These are phyloP conservation scores for Drosophila subpulchrella DNA, from an alignment of 1,140 invertebrate genomes.

Conservation along the genomic window DNA sequence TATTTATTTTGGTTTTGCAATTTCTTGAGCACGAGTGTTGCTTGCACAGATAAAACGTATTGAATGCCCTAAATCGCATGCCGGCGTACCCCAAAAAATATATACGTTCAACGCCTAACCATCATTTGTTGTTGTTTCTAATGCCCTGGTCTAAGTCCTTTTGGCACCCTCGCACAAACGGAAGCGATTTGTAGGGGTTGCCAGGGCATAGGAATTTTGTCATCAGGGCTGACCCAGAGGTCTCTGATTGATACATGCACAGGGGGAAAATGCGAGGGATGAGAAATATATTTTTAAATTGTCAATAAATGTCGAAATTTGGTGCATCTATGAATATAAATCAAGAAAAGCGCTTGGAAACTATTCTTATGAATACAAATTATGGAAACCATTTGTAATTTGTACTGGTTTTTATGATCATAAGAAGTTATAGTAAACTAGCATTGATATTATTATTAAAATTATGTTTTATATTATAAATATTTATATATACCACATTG, in stretches of 20 bases:
- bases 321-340: slow-evolving; percentile 1
- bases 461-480: too few relatives aligned
- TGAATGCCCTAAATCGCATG: slow-evolving; percentile 67
- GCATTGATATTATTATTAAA: too few relatives aligned
- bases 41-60: slow-evolving; percentile 77
- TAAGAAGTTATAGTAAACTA: too few relatives aligned
- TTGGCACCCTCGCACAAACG: slow-evolving; percentile 37
- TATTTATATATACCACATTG: too few relatives aligned
- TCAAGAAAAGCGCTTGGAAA: neutral
- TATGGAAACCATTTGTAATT: neutral
- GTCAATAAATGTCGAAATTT: neutral
- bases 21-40: slow-evolving; percentile 72
- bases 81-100: slow-evolving; percentile 28
- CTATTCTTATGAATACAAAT: neutral
- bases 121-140: slow-evolving; percentile 58
- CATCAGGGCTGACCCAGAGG: slow-evolving; percentile 19
- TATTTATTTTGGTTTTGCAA: slow-evolving; percentile 81
- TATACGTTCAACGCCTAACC: slow-evolving; percentile 14
- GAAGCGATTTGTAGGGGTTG: slow-evolving; percentile 32
- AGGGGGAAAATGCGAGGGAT: neutral
- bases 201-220: slow-evolving; percentile 36
- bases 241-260: slow-evolving; percentile 34
- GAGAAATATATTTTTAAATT: neutral
- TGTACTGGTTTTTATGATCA: too few relatives aligned
- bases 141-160: slow-evolving; percentile 31